Conservation (phyloP, 2,797 vertebrate genomes). For the Lepilemur septentrionalis region DNA sequence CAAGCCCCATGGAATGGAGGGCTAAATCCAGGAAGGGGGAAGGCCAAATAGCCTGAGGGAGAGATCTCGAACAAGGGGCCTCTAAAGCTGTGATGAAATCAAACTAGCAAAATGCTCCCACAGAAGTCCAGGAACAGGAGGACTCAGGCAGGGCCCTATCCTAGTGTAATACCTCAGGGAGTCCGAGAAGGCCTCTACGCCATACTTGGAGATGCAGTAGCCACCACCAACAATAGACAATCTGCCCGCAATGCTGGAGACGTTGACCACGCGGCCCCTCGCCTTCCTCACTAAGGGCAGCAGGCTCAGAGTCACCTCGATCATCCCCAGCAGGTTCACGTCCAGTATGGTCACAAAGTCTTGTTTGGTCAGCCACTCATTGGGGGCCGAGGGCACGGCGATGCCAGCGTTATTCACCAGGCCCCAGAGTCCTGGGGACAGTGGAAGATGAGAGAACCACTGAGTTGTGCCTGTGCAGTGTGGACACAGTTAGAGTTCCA, state of each 20-base stretch:
- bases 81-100: background rate
- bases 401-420: constrained; percentile 83
- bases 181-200: constrained; percentile 77
- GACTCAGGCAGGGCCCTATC: no score
- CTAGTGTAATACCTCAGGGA: constrained; percentile 74
- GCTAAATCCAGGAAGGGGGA: background rate
- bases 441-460: background rate
- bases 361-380: constrained; percentile 79
- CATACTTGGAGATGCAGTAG: constrained; percentile 79
- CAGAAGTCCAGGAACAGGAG: background rate
- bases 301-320: constrained; percentile 81
- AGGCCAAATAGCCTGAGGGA: no score
- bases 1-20: background rate
- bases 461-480: background rate
- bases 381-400: accelerated
- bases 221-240: background rate
- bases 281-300: constrained; percentile 73
- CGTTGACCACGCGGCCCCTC: constrained; percentile 74
- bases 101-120: background rate
- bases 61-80: background rate
- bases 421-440: constrained; percentile 82
- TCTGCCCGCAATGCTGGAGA: constrained; percentile 68
- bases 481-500: background rate
- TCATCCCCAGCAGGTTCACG: constrained; percentile 80
- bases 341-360: constrained; percentile 77